Evolutionary conservation across 2,888 invertebrate species (phyloP), one percentile per base, ranked within the genome.

Genomic region (Rotaria magnacalcarata): DNA sequence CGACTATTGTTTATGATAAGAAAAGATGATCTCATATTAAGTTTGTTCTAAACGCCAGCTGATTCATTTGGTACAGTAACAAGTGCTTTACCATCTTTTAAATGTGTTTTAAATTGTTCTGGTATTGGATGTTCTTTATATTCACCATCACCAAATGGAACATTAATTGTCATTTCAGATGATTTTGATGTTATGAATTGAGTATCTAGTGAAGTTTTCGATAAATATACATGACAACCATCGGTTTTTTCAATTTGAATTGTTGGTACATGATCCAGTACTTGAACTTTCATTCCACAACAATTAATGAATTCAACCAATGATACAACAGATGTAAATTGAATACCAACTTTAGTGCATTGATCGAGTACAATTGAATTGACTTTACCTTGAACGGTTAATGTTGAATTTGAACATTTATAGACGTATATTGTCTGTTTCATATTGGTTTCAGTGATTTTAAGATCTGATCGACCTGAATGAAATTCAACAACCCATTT

Each of bases 211-310:
- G 97, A 96, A 50, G 95, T 94, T 89, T 94, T 93, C 89, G 95
- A 96, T 90, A 99, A 93, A 93, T 96, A 99, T 93, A 99, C 95
- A 93, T 97, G 96, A 91, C 97, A 97, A 50, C 99, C 99, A 91
- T 99, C 98, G 86, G 97, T 97, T 93, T 99, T 99, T 92, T 99
- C 99, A 90, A 99, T 95, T 52, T 96, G 95, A 89, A 99, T 94
- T 14, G 97, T 98, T 87, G 97, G 97, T 90, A 98, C 96, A 91
- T 94, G 95, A 87, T 96, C 96, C 90, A 96, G 93, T 27, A 87
- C 97, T 94, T 99, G 98, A 94, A 96, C 96, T 92, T 99, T 96
- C 88, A 97, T 95, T 86, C 96, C 96, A 92, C 97, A 96, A 92
- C 97, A 97, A 92, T 99, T 99, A 91, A 99, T 96, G 91, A 99